Percentiles rank a stretch among this genome's conserved stretches.
phyloP scores from a whole-genome alignment of 2,888 invertebrate species.

The Schrankia costaestrigalis region DNA sequence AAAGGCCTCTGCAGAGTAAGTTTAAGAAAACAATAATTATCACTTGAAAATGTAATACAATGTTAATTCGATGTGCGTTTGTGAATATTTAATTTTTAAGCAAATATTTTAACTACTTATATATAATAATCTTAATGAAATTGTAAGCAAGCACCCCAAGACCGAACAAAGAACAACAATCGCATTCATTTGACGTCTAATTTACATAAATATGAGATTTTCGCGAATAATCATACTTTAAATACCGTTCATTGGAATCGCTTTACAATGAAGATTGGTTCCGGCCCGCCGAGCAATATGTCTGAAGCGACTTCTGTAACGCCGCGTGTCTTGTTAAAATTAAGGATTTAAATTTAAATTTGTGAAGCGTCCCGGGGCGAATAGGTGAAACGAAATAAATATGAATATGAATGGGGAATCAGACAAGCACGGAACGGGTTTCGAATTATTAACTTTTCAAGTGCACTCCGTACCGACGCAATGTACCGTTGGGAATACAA shows the following conservation, averaged over 20 bases:
- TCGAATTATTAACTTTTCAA: constrained; percentile 77
- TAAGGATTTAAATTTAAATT: constrained; percentile 74
- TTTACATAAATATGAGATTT: constrained; percentile 76
- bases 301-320: constrained; percentile 36
- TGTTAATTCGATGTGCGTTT: too few relatives aligned
- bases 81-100: too few relatives aligned
- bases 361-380: constrained; percentile 58
- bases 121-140: constrained; percentile 19
- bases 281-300: constrained; percentile 62
- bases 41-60: too few relatives aligned
- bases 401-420: constrained; percentile 80
- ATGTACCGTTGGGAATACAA: constrained; percentile 54
- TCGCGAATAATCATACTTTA: constrained; percentile 64
- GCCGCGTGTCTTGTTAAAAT: constrained; percentile 72
- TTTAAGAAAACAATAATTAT: too few relatives aligned
- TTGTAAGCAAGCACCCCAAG: constrained; percentile 23
- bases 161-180: constrained; percentile 58
- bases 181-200: constrained; percentile 57
- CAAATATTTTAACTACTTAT: not conserved
- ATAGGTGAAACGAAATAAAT: constrained; percentile 78
- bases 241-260: constrained; percentile 64
- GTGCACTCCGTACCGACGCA: constrained; percentile 51
- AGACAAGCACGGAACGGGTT: constrained; percentile 70
- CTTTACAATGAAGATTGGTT: constrained; percentile 67
- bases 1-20: too few relatives aligned